phyloP scores from a whole-genome alignment of 2,113 vertebrate species.

The Paradisaea rubra region DNA sequence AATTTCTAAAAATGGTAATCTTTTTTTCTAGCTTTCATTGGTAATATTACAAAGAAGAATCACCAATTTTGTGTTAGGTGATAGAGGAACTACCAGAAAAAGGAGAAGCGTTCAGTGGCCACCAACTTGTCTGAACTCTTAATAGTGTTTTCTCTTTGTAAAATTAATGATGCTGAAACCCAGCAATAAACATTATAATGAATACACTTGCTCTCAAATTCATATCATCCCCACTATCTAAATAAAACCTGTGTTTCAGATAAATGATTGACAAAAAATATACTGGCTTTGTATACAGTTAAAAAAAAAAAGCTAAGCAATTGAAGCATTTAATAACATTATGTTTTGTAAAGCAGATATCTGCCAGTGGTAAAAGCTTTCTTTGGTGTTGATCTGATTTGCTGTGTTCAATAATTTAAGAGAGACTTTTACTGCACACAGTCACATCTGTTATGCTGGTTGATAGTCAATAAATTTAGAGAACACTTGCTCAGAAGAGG shows the following conservation, averaged over 20 bases:
- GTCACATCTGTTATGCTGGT: background rate
- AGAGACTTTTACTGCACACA: background rate
- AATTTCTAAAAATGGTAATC: background rate
- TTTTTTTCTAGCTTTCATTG: fast-evolving
- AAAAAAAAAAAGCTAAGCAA: background rate
- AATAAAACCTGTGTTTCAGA: background rate
- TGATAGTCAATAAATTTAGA: slow-evolving; percentile 21
- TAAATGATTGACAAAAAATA: background rate
- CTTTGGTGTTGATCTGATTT: slow-evolving; percentile 23
- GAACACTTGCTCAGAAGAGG: background rate
- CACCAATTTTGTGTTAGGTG: background rate
- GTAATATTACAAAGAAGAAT: background rate
- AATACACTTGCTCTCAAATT: background rate
- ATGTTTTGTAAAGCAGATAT: background rate
- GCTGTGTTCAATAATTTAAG: slow-evolving; percentile 38
- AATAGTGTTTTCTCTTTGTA: background rate
- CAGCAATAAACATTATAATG: background rate
- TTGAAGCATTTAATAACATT: background rate
- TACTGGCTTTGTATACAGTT: background rate
- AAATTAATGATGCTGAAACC: background rate
- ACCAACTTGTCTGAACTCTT: background rate
- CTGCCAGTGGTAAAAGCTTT: slow-evolving; percentile 27
- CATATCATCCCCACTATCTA: background rate
- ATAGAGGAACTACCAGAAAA: background rate
- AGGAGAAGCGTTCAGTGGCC: background rate